Evolutionary conservation across 2,797 vertebrate genomes (phyloP), one percentile per base, ranked within the genome.

Genomic region (Xiphorhynchus erythropygius): DNA sequence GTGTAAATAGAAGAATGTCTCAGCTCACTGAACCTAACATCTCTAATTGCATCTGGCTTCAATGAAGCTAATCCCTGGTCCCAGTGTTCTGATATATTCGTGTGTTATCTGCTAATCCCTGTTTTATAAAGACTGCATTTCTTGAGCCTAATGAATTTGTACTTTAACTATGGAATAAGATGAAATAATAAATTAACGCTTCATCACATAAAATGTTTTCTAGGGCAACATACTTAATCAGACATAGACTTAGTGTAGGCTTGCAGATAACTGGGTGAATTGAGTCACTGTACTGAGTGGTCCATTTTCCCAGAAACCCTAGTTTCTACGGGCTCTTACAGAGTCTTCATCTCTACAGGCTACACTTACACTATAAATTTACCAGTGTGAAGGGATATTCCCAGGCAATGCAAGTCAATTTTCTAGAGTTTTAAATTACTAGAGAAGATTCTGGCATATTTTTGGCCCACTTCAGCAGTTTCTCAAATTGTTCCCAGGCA

Each of bases 401-500:
- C 62, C 78, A 85, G 78, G 56, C 44, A 52, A 63, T 87, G 39
- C 7, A 79, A 87, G 81, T 65, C 81, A 93, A 39, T 79, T 52
- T 84, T 89, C 41, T 49, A 28, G 10, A 68, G 41, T 71, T 93
- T 90, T 50, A 78, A 75, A 88, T 81, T 64, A 78, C 84, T 76
- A 67, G 16, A 76, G 39, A 87, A 73, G 18, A 63, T 86, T 94
- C 74, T 92, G 92, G 62, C 50, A 39, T 90, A 75, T 88, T 93
- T 96, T 90, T 95, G 77, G 50, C 67, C 42, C 1, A 0, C 57
- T 33, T 73, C 84, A 89, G 47, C 30, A 69, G 63, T 88, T 86
- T 88, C 73, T 84, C 67, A 90, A 81, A 62, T 71, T 84, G 65
- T 90, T 94, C 73, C 53, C 73, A 88, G 91, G 55, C 86, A 73